These are phyloP conservation scores for Apotomis betuletana DNA, from an alignment of 2,888 invertebrate species.

Conservation along the genomic window DNA sequence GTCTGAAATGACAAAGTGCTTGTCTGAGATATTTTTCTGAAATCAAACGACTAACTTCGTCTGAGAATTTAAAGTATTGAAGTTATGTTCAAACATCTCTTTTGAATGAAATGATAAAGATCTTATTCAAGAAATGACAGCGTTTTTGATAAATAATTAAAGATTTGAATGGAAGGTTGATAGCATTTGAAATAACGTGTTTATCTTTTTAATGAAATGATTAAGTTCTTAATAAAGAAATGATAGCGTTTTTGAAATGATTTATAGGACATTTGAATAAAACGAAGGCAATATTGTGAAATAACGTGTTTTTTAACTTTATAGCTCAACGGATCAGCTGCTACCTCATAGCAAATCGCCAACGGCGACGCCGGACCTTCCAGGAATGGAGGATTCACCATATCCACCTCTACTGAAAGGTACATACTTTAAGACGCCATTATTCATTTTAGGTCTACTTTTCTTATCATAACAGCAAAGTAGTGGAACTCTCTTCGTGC, in stretches of 20 bases:
- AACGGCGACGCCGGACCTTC: conserved; percentile 69
- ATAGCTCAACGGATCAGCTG: conserved; percentile 76
- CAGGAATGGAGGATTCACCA: conserved; percentile 76
- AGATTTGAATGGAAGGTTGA: no score
- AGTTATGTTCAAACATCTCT: background rate
- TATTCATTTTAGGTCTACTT: background rate
- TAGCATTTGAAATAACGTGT: no score
- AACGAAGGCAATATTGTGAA: background rate
- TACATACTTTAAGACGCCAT: conserved; percentile 43
- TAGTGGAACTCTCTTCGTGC: no score
- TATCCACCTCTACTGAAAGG: conserved; percentile 82
- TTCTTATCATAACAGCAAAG: no score
- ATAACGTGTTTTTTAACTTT: conserved; percentile 46
- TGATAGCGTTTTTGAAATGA: no score
- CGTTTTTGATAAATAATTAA: no score
- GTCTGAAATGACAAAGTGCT: background rate
- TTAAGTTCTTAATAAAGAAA: background rate
- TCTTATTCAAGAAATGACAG: background rate
- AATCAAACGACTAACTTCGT: no score
- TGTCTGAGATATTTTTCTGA: background rate
- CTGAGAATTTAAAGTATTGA: no score
- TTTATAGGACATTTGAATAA: background rate
- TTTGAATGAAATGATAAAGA: background rate
- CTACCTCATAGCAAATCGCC: conserved; percentile 79
- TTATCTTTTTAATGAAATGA: background rate